Conservation (phyloP, 2,113 vertebrate genomes). For the Pteruthius melanotis region DNA sequence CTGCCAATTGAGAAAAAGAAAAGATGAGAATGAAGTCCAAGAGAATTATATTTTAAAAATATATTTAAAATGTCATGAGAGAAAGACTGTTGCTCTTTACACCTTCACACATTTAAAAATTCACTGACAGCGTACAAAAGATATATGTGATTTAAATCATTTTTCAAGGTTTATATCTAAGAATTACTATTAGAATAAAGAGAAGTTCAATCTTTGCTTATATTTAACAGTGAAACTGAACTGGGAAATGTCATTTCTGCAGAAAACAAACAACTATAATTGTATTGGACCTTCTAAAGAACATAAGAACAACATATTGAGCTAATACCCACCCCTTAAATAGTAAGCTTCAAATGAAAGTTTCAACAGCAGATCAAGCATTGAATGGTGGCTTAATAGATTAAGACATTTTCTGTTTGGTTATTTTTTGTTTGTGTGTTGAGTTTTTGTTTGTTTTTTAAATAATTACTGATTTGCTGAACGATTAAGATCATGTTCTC, state of each 20-base stretch:
- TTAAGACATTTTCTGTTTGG: background rate
- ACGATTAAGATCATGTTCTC: background rate
- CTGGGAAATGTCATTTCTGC: background rate
- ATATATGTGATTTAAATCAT: background rate
- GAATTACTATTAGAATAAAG: background rate
- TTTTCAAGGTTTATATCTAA: background rate
- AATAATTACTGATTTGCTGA: background rate
- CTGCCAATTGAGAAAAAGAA: constrained; percentile 71
- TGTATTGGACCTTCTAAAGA: background rate
- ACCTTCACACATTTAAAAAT: background rate
- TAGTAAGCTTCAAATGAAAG: background rate
- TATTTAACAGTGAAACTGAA: background rate
- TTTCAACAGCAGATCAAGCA: background rate
- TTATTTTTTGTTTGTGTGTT: background rate
- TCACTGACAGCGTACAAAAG: background rate
- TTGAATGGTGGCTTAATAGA: background rate
- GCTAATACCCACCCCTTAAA: background rate
- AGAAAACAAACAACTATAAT: background rate
- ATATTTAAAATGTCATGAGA: background rate
- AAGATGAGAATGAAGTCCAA: background rate
- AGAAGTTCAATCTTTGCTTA: background rate
- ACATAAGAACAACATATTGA: background rate
- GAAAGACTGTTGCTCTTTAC: background rate
- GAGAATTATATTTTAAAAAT: background rate
- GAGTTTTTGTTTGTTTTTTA: background rate